A percentile compares a stretch with the other conserved stretches of the same genome.
These are phyloP conservation scores for Caenorhabditis virilis DNA, from an alignment of 2,888 invertebrate genomes.

Conservation along the genomic window DNA sequence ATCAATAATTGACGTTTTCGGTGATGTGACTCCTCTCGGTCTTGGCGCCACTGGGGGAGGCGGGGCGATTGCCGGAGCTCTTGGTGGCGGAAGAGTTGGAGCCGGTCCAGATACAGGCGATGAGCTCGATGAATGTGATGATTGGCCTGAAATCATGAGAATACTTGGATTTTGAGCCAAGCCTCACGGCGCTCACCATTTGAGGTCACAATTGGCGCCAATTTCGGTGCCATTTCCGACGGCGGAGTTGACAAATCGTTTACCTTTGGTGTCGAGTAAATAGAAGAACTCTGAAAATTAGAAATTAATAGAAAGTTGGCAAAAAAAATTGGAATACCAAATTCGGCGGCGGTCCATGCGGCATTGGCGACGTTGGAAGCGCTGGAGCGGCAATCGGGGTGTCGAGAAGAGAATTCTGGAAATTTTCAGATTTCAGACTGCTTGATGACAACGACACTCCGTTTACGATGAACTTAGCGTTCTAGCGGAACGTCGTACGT, in stretches of 20 bases:
- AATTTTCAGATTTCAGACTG: too few relatives aligned
- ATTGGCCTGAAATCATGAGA: neutral
- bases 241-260: slow-evolving; percentile 29
- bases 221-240: slow-evolving; percentile 26
- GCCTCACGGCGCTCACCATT: neutral
- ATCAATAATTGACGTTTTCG: slow-evolving; percentile 17
- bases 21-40: slow-evolving; percentile 21
- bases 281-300: slow-evolving; percentile 10
- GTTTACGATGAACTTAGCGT: too few relatives aligned
- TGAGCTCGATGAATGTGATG: neutral
- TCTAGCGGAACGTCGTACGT: too few relatives aligned
- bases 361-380: slow-evolving; percentile 55
- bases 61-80: slow-evolving; percentile 27
- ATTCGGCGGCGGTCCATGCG: slow-evolving; percentile 31
- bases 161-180: neutral
- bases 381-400: slow-evolving; percentile 76
- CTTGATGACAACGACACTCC: too few relatives aligned
- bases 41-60: too few relatives aligned
- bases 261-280: slow-evolving; percentile 22
- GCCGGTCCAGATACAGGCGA: slow-evolving; percentile 35
- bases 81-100: slow-evolving; percentile 38
- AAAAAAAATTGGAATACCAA: neutral
- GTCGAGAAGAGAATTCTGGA: too few relatives aligned
- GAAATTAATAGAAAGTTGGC: neutral
- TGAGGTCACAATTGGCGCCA: slow-evolving; percentile 18